phyloP scores from a whole-genome alignment of 2,888 invertebrate species.

The Opisthograptis luteolata region DNA sequence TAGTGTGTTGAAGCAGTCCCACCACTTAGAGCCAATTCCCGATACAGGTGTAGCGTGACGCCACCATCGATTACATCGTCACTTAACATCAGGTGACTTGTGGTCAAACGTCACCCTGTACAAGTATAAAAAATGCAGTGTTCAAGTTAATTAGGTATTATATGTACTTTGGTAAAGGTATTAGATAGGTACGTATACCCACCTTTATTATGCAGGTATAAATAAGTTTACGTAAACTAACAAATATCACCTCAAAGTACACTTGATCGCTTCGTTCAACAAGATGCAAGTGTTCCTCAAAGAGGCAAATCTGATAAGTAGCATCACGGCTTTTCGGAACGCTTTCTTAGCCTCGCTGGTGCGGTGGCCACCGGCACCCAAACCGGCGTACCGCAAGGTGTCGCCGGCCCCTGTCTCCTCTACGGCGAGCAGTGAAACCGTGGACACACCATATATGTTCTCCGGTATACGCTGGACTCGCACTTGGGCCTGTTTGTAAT shows the following conservation, averaged over 20 bases:
- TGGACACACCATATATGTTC: conserved; percentile 74
- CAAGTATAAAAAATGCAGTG: too few relatives aligned
- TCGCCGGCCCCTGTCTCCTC: conserved; percentile 67
- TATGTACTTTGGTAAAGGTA: too few relatives aligned
- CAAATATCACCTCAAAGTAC: conserved; percentile 73
- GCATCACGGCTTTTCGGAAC: conserved; percentile 66
- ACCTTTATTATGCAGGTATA: too few relatives aligned
- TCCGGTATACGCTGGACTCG: conserved; percentile 68
- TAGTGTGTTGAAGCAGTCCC: too few relatives aligned
- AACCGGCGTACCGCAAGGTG: conserved; percentile 65
- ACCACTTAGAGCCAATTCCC: too few relatives aligned
- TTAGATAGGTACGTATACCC: too few relatives aligned
- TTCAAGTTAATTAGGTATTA: too few relatives aligned
- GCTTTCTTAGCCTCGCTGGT: conserved; percentile 72
- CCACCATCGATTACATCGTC: too few relatives aligned
- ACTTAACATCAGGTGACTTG: too few relatives aligned
- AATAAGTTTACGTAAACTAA: too few relatives aligned
- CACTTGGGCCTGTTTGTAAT: conserved; percentile 64
- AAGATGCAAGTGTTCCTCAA: conserved; percentile 70
- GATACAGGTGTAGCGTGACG: too few relatives aligned
- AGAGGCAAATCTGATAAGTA: conserved; percentile 80
- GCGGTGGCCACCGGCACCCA: conserved; percentile 74
- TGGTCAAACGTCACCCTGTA: too few relatives aligned
- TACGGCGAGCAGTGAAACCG: conserved; percentile 63
- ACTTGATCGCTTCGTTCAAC: conserved; percentile 65